Percentiles rank a stretch among this genome's conserved stretches.
Evolutionary conservation across 1,140 invertebrate species (phyloP).

Genomic region (Apis laboriosa): DNA sequence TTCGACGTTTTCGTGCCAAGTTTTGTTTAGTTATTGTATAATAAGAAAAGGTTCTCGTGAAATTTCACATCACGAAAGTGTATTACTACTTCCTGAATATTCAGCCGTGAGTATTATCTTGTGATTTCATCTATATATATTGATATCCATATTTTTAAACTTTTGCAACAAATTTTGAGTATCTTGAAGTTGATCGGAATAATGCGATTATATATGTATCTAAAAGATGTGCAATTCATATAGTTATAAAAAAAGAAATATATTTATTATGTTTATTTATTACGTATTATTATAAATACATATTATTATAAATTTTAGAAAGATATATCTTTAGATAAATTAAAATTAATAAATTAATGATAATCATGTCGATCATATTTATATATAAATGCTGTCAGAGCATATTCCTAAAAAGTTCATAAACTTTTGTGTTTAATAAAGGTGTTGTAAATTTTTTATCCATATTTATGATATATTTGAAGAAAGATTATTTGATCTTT

Average conservation of each 20-base stretch:
- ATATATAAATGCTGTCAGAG: neutral
- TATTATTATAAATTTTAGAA: neutral
- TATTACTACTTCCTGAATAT: neutral
- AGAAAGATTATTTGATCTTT: neutral
- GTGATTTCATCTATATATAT: neutral
- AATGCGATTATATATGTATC: neutral
- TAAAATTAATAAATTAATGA: neutral
- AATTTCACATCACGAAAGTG: slow-evolving; percentile 5
- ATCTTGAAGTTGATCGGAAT: neutral
- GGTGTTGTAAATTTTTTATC: neutral
- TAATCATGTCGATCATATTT: slow-evolving; percentile 24
- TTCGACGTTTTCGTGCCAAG: slow-evolving; percentile 19
- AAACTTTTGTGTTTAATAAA: neutral
- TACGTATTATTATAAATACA: neutral
- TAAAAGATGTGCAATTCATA: neutral
- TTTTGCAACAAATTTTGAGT: neutral
- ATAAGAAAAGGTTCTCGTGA: neutral
- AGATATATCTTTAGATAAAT: neutral
- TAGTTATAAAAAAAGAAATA: neutral
- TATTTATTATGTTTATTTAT: neutral
- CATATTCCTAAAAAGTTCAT: neutral
- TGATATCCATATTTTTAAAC: neutral
- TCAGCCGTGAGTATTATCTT: slow-evolving; percentile 29
- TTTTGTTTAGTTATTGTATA: slow-evolving; percentile 13
- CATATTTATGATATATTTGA: neutral